Evolutionary conservation across 2,113 vertebrate species (phyloP).

Genomic region (Xiphophorus couchianus): DNA sequence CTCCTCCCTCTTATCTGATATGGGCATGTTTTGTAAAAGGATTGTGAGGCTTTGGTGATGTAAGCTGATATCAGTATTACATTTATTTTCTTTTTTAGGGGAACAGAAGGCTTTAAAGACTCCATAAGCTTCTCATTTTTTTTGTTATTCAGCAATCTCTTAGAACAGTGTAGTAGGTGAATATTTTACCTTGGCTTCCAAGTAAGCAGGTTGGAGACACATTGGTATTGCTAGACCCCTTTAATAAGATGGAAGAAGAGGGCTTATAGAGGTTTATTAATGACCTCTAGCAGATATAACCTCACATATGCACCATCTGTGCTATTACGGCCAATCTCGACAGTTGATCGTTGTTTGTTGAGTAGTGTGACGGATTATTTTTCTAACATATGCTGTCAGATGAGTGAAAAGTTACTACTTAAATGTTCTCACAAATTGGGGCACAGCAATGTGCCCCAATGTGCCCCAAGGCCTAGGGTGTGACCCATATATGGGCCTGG

Average conservation of each 20-base stretch:
- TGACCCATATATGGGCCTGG: too few relatives aligned
- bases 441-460: too few relatives aligned
- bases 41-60: conserved; percentile 51
- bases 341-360: conserved; percentile 18
- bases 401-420: background rate
- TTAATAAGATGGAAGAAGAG: conserved; percentile 72
- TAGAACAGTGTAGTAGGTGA: conserved; percentile 68
- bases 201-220: conserved; percentile 61
- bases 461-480: too few relatives aligned
- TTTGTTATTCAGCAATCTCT: conserved; percentile 60
- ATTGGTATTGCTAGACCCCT: conserved; percentile 51
- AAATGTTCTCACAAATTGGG: background rate
- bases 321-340: conserved; percentile 34
- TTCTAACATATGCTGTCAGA: background rate
- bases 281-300: conserved; percentile 53
- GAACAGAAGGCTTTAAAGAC: conserved; percentile 37
- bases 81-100: conserved; percentile 48
- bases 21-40: background rate
- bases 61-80: conserved; percentile 60
- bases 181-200: conserved; percentile 67
- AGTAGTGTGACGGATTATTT: conserved; percentile 6
- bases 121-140: conserved; percentile 53
- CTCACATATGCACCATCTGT: conserved; percentile 21
- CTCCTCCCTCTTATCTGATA: conserved; percentile 28
- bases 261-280: conserved; percentile 65